These are phyloP conservation scores for Temnothorax unifasciatus DNA, from an alignment of 2,888 invertebrate species.

Conservation along the genomic window DNA sequence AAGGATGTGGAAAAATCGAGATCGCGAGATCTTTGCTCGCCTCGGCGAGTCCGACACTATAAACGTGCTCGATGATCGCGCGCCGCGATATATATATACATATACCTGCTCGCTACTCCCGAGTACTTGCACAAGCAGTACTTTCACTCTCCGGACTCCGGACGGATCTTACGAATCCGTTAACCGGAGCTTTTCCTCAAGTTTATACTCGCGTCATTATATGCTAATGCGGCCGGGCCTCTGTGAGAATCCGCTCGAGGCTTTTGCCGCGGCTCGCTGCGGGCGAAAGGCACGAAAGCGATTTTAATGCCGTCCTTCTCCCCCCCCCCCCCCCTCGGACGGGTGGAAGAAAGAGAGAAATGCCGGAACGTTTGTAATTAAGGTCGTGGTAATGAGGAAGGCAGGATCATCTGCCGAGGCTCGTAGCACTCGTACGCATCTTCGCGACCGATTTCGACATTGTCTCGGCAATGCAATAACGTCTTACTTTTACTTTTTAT, in stretches of 20 bases:
- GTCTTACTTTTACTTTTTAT: conserved; percentile 48
- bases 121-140: conserved; percentile 42
- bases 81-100: neutral
- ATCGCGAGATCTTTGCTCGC: neutral
- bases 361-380: conserved; percentile 59
- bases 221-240: conserved; percentile 55
- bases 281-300: conserved; percentile 66
- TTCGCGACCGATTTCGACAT: conserved; percentile 58
- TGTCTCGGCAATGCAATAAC: conserved; percentile 21
- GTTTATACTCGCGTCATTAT: conserved; percentile 58
- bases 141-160: conserved; percentile 75
- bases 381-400: conserved; percentile 67
- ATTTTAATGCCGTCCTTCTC: conserved; percentile 25
- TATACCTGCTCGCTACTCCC: neutral
- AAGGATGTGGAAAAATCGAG: neutral
- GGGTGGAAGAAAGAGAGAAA: conserved; percentile 49
- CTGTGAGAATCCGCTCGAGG: conserved; percentile 23
- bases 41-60: no score
- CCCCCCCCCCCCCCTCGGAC: neutral
- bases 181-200: conserved; percentile 64
- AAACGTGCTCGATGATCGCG: neutral
- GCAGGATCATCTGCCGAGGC: conserved; percentile 14
- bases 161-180: conserved; percentile 55
- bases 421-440: conserved; percentile 14
- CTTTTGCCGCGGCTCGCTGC: conserved; percentile 49